Evolutionary conservation across 2,888 invertebrate species (phyloP).

Genomic region (Miltochrista miniata): DNA sequence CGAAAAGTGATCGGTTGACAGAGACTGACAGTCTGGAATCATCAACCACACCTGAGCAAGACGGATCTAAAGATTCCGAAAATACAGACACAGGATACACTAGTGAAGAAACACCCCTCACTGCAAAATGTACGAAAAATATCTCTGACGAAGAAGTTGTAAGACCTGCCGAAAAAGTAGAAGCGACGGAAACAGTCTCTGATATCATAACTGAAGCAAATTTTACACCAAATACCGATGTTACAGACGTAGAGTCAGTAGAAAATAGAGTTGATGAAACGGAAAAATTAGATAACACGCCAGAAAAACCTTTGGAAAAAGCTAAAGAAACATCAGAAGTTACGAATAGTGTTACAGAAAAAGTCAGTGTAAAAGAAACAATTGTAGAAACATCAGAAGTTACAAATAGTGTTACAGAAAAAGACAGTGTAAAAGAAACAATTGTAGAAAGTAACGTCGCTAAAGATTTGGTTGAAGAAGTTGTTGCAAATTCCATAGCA

Average conservation of each 20-base stretch:
- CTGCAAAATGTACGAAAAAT: constrained; percentile 10
- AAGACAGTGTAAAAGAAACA: neutral
- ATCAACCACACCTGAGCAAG: constrained; percentile 47
- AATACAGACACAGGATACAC: constrained; percentile 55
- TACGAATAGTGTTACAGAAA: constrained; percentile 3
- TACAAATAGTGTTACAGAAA: constrained; percentile 3
- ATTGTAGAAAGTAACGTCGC: neutral
- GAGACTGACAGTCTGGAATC: constrained; percentile 40
- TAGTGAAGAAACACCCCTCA: constrained; percentile 26
- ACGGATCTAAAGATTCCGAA: constrained; percentile 57
- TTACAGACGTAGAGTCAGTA: neutral
- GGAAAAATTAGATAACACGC: neutral
- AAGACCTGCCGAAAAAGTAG: neutral
- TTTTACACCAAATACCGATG: neutral
- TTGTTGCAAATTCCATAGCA: neutral
- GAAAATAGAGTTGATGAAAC: neutral
- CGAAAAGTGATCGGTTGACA: constrained; percentile 43
- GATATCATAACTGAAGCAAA: neutral
- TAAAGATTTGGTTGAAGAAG: neutral
- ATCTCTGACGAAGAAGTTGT: constrained; percentile 3
- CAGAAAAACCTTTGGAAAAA: neutral
- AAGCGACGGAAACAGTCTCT: neutral
- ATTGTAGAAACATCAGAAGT: neutral
- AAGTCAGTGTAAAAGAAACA: neutral
- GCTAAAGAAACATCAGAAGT: constrained; percentile 3